A percentile compares a stretch with the other conserved stretches of the same genome.
These are phyloP conservation scores for Hypercompe scribonia DNA, from an alignment of 2,888 invertebrate genomes.

Conservation along the genomic window DNA sequence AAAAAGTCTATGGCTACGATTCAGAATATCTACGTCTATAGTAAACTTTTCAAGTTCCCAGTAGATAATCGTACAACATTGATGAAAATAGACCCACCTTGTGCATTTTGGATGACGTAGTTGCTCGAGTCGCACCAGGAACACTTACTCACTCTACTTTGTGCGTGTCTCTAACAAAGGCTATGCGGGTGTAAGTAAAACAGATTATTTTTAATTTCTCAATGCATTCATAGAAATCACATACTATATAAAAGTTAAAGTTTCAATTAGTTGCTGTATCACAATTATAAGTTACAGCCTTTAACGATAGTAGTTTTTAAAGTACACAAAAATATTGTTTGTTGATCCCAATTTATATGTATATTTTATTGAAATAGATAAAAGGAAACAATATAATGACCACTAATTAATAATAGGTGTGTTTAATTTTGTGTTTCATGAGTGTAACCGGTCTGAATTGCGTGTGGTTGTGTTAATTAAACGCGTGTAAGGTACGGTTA, in stretches of 20 bases:
- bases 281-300: not conserved
- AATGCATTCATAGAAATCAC: not conserved
- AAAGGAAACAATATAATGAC: conserved; percentile 8
- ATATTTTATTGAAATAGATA: not conserved
- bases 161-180: not conserved
- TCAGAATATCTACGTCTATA: too few relatives aligned
- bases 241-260: not conserved
- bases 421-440: conserved; percentile 24
- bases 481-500: conserved; percentile 12
- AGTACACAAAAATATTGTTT: not conserved
- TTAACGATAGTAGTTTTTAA: not conserved
- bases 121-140: too few relatives aligned
- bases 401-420: conserved; percentile 25
- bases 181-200: not conserved
- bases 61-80: too few relatives aligned
- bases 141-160: not conserved
- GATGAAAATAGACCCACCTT: too few relatives aligned
- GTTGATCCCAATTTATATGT: not conserved
- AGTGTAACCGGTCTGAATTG: conserved; percentile 13
- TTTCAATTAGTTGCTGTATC: not conserved
- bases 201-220: not conserved
- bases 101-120: too few relatives aligned
- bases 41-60: too few relatives aligned
- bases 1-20: too few relatives aligned
- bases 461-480: conserved; percentile 23